phyloP scores from a whole-genome alignment of 2,113 vertebrate genomes.

The Bothrops jararaca region DNA sequence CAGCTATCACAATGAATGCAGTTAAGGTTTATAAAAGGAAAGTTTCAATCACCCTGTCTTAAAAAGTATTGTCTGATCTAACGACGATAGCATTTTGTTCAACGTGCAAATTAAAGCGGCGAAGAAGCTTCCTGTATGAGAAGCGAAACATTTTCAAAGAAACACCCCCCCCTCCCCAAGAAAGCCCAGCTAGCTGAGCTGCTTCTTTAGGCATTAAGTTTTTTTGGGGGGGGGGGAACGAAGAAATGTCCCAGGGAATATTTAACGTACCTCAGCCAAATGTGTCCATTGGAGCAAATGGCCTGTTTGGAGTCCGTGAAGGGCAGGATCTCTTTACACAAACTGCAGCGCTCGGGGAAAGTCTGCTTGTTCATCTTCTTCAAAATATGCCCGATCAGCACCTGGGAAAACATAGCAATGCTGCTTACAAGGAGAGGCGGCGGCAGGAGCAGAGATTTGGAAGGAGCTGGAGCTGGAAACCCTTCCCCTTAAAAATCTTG shows the following conservation, averaged over 20 bases:
- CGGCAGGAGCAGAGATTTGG: conserved; percentile 21
- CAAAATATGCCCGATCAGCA: conserved; percentile 92
- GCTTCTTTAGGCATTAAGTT: too few species aligned
- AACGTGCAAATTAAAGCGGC: background rate
- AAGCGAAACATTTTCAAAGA: background rate
- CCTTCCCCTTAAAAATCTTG: background rate
- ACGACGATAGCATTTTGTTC: background rate
- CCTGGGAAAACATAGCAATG: conserved; percentile 69
- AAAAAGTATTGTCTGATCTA: background rate
- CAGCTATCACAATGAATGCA: background rate
- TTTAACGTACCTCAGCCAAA: conserved; percentile 87
- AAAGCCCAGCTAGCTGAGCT: background rate
- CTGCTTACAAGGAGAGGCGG: background rate
- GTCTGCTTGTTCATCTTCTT: conserved; percentile 98
- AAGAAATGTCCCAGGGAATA: background rate
- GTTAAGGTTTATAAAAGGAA: background rate
- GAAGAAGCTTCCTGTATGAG: background rate
- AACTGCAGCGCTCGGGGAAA: conserved; percentile 88
- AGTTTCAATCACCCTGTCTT: background rate
- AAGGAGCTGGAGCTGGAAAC: background rate
- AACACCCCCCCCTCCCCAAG: background rate
- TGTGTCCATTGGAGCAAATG: conserved; percentile 87
- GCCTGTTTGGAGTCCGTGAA: conserved; percentile 88
- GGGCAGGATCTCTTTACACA: conserved; percentile 89
- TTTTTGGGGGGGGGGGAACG: too few species aligned